phyloP scores from a whole-genome alignment of 2,113 vertebrate genomes.

The Eulacestoma nigropectus region DNA sequence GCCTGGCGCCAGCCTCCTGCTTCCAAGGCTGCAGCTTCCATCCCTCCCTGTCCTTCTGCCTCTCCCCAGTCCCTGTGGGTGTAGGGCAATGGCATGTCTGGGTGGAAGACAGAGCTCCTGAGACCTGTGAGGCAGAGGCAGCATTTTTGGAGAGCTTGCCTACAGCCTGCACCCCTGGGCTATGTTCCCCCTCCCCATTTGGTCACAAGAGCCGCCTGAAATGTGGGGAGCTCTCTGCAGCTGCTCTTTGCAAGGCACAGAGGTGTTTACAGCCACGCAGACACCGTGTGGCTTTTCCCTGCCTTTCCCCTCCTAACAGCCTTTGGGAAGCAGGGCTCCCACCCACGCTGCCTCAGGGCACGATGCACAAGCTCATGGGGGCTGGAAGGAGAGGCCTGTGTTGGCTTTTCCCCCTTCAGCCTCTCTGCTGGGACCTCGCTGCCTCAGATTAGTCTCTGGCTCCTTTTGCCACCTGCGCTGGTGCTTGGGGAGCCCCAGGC shows the following conservation, averaged over 20 bases:
- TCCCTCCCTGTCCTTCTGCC: background rate
- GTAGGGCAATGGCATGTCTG: background rate
- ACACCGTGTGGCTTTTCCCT: rapidly evolving
- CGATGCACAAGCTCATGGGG: background rate
- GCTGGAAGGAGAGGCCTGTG: background rate
- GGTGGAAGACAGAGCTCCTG: background rate
- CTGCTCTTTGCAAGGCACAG: background rate
- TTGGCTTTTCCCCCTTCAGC: background rate
- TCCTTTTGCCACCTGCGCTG: background rate
- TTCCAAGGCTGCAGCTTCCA: background rate
- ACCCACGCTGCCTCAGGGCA: background rate
- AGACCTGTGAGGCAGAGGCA: background rate
- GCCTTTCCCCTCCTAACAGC: background rate
- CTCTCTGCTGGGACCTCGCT: background rate
- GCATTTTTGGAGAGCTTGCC: background rate
- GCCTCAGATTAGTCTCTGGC: background rate
- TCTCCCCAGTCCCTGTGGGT: background rate
- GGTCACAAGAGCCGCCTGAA: background rate
- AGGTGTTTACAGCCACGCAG: background rate
- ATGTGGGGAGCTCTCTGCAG: background rate
- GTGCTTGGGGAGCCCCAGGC: background rate
- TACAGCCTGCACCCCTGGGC: background rate
- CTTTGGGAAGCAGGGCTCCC: background rate
- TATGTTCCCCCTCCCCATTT: rapidly evolving
- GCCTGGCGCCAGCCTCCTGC: background rate